Base-by-base conservation (phyloP, 2,888 invertebrate genomes). In the Ecliptopera silaceata region DNA sequence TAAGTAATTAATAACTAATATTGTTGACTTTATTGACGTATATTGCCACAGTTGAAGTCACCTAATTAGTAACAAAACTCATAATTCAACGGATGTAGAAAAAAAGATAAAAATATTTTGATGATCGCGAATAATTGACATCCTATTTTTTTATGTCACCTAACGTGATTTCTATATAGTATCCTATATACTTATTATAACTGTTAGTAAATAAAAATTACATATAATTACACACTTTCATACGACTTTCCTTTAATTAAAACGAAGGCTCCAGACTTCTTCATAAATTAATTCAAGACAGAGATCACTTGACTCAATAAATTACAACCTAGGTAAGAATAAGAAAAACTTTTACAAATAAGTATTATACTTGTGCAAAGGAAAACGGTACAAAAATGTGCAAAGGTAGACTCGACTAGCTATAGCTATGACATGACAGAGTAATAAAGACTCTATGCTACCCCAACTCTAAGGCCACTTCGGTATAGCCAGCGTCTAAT, bases 101-200 rank as follows among this genome's bases (percentile, higher is more conserved):
- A 10, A 3, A 12, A 13, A 13, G 8, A 12, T 13, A 42, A 42
- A 8, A 3, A 12, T 13, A 26, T 22, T 22, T 34, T 15, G 8
- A 26, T 34, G 8, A 10, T 36, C 22, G 20, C 11, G 6, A 13
- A 12, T 2, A 5, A 36, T 22, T 32, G n/a, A 41, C 22, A 48
- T 48, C n/a, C 13, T 44, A 48, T n/a, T n/a, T n/a, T n/a, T n/a
- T n/a, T 29, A 48, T 44, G 20, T 2, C 13, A 31, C 32, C 57
- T 44, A 57, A 57, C 57, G 53, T 53, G 53, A 57, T 57, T 57
- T 31, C 13, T 55, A 55, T 29, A 6, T 22, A 11, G 13, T 52
- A 39, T 31, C 44, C 20, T 47, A 51, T 18, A 34, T 10, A 43
- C 20, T 20, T 42, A 56, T 38, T 38, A 6, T 43, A 6, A 11